Evolutionary conservation across 64 coral and sea anemone genomes (phyloP), one percentile per base, ranked within the genome.

Genomic region (Acropora yongei): DNA sequence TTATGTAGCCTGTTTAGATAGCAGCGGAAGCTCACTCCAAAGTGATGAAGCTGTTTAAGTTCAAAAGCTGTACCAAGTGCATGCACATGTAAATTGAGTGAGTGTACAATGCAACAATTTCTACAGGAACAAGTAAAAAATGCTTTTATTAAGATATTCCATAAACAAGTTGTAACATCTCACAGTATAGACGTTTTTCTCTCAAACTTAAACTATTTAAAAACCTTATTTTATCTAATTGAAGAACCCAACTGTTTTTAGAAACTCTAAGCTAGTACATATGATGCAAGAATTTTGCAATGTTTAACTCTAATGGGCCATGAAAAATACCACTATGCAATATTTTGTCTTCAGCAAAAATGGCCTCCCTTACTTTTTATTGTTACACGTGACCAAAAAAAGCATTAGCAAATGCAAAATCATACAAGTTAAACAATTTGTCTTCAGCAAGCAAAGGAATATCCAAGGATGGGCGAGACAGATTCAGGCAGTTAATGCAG

Each of bases 401-500:
- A 55, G 51, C 51, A 55, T 55, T 55, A 55, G 51, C 6, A 55
- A 55, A 55, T 55, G 51, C 51, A 55, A 55, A 55, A 55, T 55
- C 51, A 10, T 55, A 55, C 51, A 55, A 55, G 51, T 55, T 55
- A 55, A 55, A 55, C 51, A 55, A 55, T 55, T 55, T 55, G 51
- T 55, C 1, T 55, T 55, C 51, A 55, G 51, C 51, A 10, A 55
- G 51, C 51, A 55, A 55, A 55, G 51, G 51, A 55, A 55, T 67
- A 68, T 65, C 58, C 61, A 45, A 48, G 73, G 78, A 30, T 41
- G 77, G 61, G 41, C 63, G 78, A 49, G 89, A 45, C 68, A 91
- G 67, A 72, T 67, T 82, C 63, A 91, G 18, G 48, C 63, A 82
- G 78, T 91, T 91, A 20, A 78, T 79, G 78, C 89, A 91, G 12